Conservation (phyloP, 2,113 vertebrate species). For the Hydrochoerus hydrochaeris region DNA sequence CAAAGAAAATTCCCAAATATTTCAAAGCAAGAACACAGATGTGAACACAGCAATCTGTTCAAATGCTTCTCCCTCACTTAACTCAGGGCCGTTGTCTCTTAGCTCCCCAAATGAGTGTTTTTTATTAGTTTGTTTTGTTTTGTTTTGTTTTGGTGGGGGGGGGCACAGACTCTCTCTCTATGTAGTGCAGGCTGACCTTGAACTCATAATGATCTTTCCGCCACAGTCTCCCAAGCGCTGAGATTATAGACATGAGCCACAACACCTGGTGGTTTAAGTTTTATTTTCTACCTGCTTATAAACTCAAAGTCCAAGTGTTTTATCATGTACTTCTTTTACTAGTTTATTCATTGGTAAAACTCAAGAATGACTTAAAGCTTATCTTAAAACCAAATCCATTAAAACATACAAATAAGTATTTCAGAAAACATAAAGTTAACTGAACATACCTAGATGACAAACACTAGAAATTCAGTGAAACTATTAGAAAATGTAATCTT, state of each 20-base stretch:
- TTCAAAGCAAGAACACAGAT: not conserved
- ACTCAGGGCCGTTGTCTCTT: not conserved
- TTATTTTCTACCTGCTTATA: not conserved
- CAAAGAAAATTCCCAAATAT: not conserved
- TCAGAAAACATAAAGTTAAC: slow-evolving; percentile 29
- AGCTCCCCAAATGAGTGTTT: not conserved
- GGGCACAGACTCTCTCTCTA: not conserved
- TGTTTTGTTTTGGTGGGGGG: too few species aligned
- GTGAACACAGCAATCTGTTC: not conserved
- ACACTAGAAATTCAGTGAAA: slow-evolving; percentile 35
- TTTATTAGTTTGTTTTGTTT: not conserved
- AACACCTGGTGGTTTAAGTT: not conserved
- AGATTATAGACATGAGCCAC: not conserved
- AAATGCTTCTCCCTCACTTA: not conserved
- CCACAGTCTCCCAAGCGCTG: not conserved
- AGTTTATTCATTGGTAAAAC: not conserved
- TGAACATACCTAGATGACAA: not conserved
- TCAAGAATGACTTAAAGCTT: not conserved
- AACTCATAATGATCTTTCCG: not conserved
- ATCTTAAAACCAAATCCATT: not conserved
- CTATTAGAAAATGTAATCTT: not conserved
- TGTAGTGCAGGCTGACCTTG: not conserved
- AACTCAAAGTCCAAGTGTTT: not conserved
- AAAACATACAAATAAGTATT: slow-evolving; percentile 16
- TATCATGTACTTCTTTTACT: slow-evolving; percentile 3